Percentiles rank a stretch among this genome's conserved stretches.
Conservation (phyloP, 2,888 invertebrate genomes). For the Stramonita haemastoma region DNA sequence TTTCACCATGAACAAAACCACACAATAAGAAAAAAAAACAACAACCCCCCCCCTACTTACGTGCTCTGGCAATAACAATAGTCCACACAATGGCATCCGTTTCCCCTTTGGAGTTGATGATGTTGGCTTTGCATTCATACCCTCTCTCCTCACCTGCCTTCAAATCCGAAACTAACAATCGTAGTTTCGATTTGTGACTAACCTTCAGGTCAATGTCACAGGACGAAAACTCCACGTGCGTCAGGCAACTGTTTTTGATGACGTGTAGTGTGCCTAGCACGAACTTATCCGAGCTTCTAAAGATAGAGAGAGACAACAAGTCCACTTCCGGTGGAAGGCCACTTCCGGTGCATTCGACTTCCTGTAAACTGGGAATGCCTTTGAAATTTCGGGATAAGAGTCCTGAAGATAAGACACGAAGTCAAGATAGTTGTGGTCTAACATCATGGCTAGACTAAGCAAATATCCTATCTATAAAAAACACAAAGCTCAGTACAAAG, state of each 20-base stretch:
- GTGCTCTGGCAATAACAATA: neutral
- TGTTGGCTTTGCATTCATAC: conserved; percentile 3
- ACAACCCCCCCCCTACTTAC: conserved; percentile 5
- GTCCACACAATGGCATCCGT: neutral
- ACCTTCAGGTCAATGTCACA: neutral
- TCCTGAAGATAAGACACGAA: neutral
- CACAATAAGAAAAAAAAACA: neutral
- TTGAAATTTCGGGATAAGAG: neutral
- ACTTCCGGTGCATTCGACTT: conserved; percentile 19
- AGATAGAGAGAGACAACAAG: neutral
- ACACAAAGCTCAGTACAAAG: too few species aligned
- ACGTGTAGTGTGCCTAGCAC: conserved; percentile 18
- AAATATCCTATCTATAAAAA: too few species aligned
- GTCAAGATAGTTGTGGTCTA: too few species aligned
- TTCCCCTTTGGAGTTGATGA: neutral
- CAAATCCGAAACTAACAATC: conserved; percentile 9
- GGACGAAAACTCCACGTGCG: neutral
- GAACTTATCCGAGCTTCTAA: neutral
- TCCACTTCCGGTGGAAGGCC: neutral
- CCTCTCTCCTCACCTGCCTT: neutral
- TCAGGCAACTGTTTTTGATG: neutral
- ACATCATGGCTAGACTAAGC: too few species aligned
- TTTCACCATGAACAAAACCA: neutral
- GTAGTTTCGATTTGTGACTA: neutral
- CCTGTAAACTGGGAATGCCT: neutral